Base-by-base conservation (phyloP, 2,797 vertebrate species). In the Crypturellus tataupa region DNA sequence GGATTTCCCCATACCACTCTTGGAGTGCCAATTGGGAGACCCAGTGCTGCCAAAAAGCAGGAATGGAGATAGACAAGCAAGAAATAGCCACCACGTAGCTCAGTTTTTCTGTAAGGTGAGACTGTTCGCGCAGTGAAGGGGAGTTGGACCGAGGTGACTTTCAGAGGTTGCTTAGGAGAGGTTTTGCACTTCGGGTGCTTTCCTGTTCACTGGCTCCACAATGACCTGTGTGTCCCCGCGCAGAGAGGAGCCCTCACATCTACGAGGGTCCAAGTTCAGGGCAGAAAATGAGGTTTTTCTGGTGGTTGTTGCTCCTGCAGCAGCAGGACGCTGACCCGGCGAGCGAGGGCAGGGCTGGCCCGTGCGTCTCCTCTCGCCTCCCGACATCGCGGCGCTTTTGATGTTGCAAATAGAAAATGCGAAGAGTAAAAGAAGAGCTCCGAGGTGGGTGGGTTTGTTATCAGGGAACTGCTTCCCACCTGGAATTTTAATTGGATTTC, bases 401-500 rank as follows among this genome's bases (percentile, higher is more conserved):
- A 93, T 85, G 64, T 24, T 33, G 29, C 9, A 59, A 87, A 72
- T 65, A 42, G 62, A 85, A 24, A 87, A 62, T 71, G 68, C 1
- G 65, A 80, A 85, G 25, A 40, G 40, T 39, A 23, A 10, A 35
- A 33, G 72, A 93, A 40, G 27, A 1, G 5, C 59, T 9, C 89
- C 71, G 42, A 18, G 39, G 69, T 71, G 27, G 35, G 55, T 72
- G 62, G 42, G 65, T 87, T 89, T 77, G 49, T 55, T 80, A 10
- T 76, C n/a, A n/a, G 65, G 82, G 68, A 69, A 83, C 25, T 83
- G 90, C 56, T 23, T 95, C 59, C 72, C 58, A 69, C 72, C n/a
- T 85, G 69, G 76, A 90, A 72, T 92, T 78, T 90, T 95, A 90
- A 94, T 94, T 89, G 62, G 7, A 31, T 91, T 94, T 88, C 0